Evolutionary conservation across 1,140 invertebrate species (phyloP).

Genomic region (Bathynomus jamesi): DNA sequence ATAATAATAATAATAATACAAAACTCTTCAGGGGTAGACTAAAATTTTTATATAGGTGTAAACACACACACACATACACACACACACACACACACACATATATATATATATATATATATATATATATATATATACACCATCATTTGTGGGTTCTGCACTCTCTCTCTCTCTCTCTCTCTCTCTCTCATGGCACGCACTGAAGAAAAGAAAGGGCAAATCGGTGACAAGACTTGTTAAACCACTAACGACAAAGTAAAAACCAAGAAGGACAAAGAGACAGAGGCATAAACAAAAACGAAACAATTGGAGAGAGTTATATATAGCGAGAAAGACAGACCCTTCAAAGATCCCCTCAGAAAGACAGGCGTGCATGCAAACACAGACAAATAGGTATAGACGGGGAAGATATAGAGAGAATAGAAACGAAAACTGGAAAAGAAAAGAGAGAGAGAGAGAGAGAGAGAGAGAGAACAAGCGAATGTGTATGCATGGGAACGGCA

Average conservation of each 20-base stretch:
- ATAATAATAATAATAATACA: neutral
- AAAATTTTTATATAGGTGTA: neutral
- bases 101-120: neutral
- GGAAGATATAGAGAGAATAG: neutral
- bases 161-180: neutral
- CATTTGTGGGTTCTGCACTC: too few species aligned
- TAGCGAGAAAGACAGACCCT: neutral
- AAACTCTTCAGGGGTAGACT: neutral
- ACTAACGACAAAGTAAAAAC: too few species aligned
- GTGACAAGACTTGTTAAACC: neutral
- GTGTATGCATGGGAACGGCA: neutral
- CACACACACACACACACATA: neutral
- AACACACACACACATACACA: neutral
- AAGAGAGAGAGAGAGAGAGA: neutral
- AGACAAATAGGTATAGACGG: neutral
- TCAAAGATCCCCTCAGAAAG: neutral
- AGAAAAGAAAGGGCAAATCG: neutral
- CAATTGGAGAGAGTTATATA: neutral
- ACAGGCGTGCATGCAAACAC: neutral
- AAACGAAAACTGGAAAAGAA: neutral
- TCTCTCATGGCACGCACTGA: neutral
- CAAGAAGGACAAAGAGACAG: neutral
- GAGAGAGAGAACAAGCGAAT: neutral
- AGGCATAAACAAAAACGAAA: neutral
- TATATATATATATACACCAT: neutral